Evolutionary conservation across 1,140 invertebrate genomes (phyloP), one percentile per base, ranked within the genome.

Genomic region (Harpegnathos saltator): DNA sequence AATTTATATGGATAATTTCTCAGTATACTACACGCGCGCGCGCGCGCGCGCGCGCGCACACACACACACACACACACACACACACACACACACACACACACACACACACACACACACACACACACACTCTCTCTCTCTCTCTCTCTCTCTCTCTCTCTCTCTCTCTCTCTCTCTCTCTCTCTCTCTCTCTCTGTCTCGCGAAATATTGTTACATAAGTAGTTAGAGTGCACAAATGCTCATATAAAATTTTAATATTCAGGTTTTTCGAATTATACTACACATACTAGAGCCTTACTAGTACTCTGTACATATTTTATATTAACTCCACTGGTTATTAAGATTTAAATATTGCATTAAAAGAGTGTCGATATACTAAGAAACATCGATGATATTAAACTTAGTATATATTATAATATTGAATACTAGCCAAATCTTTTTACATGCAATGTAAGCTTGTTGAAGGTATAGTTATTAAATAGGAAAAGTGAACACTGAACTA

Each of bases 401-500:
- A 86, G 69, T 65, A 50, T 87, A 84, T 84, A 86, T 63, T 65
- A 50, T 87, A 84, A 84, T 44, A 82, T 78, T 62, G 48, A 85
- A 62, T 81, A 84, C 50, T 85, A 85, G 86, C 24, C 14, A 63
- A 66, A 14, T 80, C 74, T 86, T 89, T 88, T 89, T 86, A 88
- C 75, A 86, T 78, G 33, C 72, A 85, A 77, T 78, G 56, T 44
- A 63, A 83, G 68, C 62, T 59, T 50, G 52, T n/a, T 77, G 15
- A 85, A 58, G 11, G 7, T 12, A 19, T 66, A 33, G n/a, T 62
- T 3, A 24, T n/a, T n/a, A 54, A 24, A 22, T 24, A 29, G 59
- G 19, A 44, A 7, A 24, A 50, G 24, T 56, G 50, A 33, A 69
- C 24, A 19, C 33, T 14, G 12, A 80, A 81, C 3, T 3, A 72